phyloP scores from a whole-genome alignment of 2,888 invertebrate species.

The Holacanthella duospinosa region DNA sequence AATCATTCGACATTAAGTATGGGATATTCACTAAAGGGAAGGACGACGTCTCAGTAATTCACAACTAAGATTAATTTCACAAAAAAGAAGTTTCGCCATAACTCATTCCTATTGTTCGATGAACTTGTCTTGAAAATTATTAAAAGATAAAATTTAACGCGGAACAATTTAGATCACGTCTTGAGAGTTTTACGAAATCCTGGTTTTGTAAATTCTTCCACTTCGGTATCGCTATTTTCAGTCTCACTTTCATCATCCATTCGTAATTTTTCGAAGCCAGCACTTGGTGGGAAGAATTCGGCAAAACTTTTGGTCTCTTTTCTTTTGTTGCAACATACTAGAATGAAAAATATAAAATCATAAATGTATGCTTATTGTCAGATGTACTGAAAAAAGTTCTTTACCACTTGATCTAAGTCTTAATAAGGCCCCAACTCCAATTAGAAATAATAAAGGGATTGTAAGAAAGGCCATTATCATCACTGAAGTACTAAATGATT shows the following conservation, averaged over 20 bases:
- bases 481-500: slow-evolving; percentile 32
- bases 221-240: slow-evolving; percentile 36
- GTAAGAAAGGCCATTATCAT: slow-evolving; percentile 37
- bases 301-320: slow-evolving; percentile 36
- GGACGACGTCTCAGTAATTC: too few species aligned
- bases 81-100: too few species aligned
- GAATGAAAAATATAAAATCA: slow-evolving; percentile 9
- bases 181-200: slow-evolving; percentile 30
- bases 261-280: slow-evolving; percentile 35
- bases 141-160: too few species aligned
- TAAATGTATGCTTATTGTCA: neutral
- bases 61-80: too few species aligned
- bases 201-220: slow-evolving; percentile 34
- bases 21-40: too few species aligned
- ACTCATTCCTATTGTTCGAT: too few species aligned
- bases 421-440: slow-evolving; percentile 31
- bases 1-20: too few species aligned
- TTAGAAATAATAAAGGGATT: slow-evolving; percentile 30
- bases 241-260: slow-evolving; percentile 37
- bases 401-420: slow-evolving; percentile 28
- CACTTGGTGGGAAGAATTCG: slow-evolving; percentile 36
- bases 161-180: too few species aligned
- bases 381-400: neutral
- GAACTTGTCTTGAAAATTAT: too few species aligned
- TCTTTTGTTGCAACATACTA: slow-evolving; percentile 29